Conservation (phyloP, 2,888 invertebrate genomes). For the Dysmachus trigonus region DNA sequence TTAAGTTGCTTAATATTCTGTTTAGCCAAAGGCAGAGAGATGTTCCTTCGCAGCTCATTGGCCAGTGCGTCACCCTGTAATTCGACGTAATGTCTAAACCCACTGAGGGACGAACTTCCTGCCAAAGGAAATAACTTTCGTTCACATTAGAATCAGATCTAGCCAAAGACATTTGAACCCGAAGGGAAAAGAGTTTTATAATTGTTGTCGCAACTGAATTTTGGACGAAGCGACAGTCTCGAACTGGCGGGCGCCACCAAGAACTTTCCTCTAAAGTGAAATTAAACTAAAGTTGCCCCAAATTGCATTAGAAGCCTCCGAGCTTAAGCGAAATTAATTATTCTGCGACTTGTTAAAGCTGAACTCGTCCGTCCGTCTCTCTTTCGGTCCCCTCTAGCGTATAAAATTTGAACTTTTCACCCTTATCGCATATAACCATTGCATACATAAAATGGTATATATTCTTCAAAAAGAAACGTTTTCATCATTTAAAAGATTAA, state of each 20-base stretch:
- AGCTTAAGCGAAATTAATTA: constrained; percentile 38
- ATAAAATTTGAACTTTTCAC: neutral
- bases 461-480: neutral
- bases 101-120: neutral
- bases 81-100: neutral
- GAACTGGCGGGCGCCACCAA: neutral
- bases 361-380: neutral
- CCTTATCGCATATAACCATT: neutral
- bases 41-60: neutral
- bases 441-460: constrained; percentile 5
- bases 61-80: neutral
- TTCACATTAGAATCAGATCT: neutral
- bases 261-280: constrained; percentile 3
- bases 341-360: constrained; percentile 21
- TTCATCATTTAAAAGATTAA: constrained; percentile 27
- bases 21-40: neutral
- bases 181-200: neutral
- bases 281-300: constrained; percentile 29
- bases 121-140: neutral
- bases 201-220: neutral
- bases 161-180: neutral
- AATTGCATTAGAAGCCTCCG: constrained; percentile 20
- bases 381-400: neutral
- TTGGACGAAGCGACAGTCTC: neutral
- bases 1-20: neutral